Percentiles rank a stretch among this genome's conserved stretches.
Evolutionary conservation across 2,113 vertebrate species (phyloP).

Genomic region (Colinus virginianus): DNA sequence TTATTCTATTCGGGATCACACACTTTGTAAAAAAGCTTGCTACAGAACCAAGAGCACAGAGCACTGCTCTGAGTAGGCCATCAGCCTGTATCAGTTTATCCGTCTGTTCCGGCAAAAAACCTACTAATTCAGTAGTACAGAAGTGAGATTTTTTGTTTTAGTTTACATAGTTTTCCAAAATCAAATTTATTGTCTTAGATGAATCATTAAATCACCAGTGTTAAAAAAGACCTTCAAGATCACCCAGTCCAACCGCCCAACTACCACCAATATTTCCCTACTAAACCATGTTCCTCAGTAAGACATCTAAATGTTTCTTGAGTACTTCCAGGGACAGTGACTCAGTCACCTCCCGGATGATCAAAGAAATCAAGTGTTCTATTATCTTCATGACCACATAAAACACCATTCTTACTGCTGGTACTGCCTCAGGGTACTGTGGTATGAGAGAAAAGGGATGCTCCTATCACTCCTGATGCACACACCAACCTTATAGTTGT

Average conservation of each 20-base stretch:
- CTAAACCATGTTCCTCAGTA: too few species aligned
- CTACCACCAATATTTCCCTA: too few species aligned
- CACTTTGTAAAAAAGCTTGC: not conserved
- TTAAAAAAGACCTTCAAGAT: too few species aligned
- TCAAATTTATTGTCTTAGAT: not conserved
- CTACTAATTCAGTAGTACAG: not conserved
- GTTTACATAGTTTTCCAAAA: not conserved
- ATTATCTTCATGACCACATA: not conserved
- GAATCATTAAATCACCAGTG: not conserved
- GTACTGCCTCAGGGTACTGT: not conserved
- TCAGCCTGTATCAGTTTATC: not conserved
- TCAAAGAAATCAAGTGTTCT: not conserved
- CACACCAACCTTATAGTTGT: not conserved
- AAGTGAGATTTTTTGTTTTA: not conserved
- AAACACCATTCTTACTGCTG: not conserved
- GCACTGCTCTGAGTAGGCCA: not conserved
- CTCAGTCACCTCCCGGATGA: too few species aligned
- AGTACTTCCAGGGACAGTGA: too few species aligned
- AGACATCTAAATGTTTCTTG: too few species aligned
- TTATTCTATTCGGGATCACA: not conserved
- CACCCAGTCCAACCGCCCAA: too few species aligned
- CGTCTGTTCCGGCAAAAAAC: too few species aligned
- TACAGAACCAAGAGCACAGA: not conserved
- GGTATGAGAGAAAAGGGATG: not conserved
- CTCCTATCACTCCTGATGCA: not conserved